phyloP scores from a whole-genome alignment of 2,113 vertebrate genomes.

The Callopanchax toddi region DNA sequence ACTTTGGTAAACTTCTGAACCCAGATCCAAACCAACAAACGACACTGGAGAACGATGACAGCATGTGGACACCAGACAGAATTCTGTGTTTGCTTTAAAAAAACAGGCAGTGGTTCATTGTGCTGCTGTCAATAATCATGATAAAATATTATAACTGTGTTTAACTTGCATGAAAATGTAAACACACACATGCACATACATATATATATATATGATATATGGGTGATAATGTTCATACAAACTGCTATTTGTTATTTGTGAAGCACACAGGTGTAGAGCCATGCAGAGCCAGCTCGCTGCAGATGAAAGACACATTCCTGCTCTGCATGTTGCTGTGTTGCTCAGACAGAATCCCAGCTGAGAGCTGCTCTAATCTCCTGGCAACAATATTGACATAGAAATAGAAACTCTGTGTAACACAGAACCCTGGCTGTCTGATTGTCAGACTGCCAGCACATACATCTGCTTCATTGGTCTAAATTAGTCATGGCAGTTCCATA shows the following conservation, averaged over 20 bases:
- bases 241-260: conserved; percentile 39
- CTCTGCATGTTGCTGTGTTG: conserved; percentile 74
- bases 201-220: background rate
- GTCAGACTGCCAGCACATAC: conserved; percentile 47
- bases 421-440: conserved; percentile 57
- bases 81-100: too few species aligned
- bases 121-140: background rate
- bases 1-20: too few species aligned
- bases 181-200: background rate
- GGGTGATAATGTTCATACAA: background rate
- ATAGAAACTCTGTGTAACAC: conserved; percentile 69
- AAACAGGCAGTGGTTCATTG: background rate
- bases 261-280: conserved; percentile 34
- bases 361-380: conserved; percentile 78
- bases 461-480: conserved; percentile 34
- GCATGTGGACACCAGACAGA: too few species aligned
- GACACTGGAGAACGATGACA: background rate
- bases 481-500: background rate
- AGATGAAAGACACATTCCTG: conserved; percentile 79
- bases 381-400: conserved; percentile 78
- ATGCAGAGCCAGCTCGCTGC: conserved; percentile 62
- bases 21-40: background rate
- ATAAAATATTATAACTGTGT: background rate
- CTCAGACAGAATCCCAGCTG: conserved; percentile 75
- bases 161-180: background rate